Conservation (phyloP, 2,113 vertebrate species). For the Nothoprocta pentlandii region DNA sequence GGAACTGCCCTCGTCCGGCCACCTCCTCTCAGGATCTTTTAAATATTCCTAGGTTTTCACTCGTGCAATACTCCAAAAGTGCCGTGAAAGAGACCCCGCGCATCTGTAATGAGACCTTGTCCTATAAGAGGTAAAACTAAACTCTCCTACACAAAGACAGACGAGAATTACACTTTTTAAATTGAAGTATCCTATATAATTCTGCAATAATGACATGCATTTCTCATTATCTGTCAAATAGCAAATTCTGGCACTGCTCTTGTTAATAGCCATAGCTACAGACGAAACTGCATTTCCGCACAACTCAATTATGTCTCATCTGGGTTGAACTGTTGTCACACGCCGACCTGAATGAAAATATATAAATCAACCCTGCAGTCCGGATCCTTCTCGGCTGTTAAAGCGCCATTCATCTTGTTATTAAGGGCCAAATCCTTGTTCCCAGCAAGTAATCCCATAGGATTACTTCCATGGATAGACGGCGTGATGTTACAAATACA, state of each 20-base stretch:
- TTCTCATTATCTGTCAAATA: not conserved
- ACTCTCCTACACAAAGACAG: not conserved
- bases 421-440: slow-evolving; percentile 19
- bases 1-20: not conserved
- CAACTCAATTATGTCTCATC: not conserved
- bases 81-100: not conserved
- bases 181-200: not conserved
- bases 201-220: not conserved
- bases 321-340: not conserved
- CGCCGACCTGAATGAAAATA: not conserved
- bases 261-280: not conserved
- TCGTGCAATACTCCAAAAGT: not conserved
- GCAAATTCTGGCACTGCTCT: not conserved
- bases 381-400: not conserved
- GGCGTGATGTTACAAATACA: not conserved
- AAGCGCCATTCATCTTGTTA: not conserved
- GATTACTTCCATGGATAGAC: slow-evolving; percentile 41
- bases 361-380: slow-evolving; percentile 4
- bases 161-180: not conserved
- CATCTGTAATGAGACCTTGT: not conserved
- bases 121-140: not conserved
- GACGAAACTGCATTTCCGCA: not conserved
- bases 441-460: slow-evolving; percentile 1
- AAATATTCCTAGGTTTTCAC: not conserved
- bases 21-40: not conserved